Evolutionary conservation across 2,888 invertebrate species (phyloP), one percentile per base, ranked within the genome.

Genomic region (Acleris literana): DNA sequence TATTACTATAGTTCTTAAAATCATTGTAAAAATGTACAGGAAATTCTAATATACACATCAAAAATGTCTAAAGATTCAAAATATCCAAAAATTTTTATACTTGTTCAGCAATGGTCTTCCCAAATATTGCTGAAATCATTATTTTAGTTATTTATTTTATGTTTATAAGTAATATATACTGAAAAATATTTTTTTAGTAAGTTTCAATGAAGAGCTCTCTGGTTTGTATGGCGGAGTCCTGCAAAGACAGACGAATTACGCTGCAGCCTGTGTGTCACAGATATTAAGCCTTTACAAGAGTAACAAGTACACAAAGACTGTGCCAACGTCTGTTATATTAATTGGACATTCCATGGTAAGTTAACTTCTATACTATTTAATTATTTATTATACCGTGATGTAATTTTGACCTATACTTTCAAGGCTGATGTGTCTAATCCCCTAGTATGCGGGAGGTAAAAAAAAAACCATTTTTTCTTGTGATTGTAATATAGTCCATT

Each of bases 341-440:
- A 95, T 99, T 81, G 99, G 98, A 6, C 99, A 99, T 93, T 99
- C 99, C 9, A 98, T 99, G 97, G 97, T 97, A 88, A 88, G 89
- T 75, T 39, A 2, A 9, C 9, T 9, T 33, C 7, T 33, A 9
- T n/a, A n/a, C n/a, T n/a, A n/a, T n/a, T n/a, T n/a, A n/a, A n/a
- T n/a, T n/a, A n/a, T n/a, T n/a, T n/a, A n/a, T n/a, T n/a, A n/a
- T n/a, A n/a, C n/a, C n/a, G n/a, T n/a, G n/a, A n/a, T n/a, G n/a
- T n/a, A n/a, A 48, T 17, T 1, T 2, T 48, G 48, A 7, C 5
- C 5, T 4, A 5, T 48, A n/a, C 7, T 48, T 16, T 48, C n/a
- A 48, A 4, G 16, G 0, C 5, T 16, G 3, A 43, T 43, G 16
- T 43, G 5, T 43, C 3, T 43, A 13, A 43, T 11, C 43, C 2